Conservation (phyloP, 1,140 invertebrate genomes). For the Ips typographus region DNA sequence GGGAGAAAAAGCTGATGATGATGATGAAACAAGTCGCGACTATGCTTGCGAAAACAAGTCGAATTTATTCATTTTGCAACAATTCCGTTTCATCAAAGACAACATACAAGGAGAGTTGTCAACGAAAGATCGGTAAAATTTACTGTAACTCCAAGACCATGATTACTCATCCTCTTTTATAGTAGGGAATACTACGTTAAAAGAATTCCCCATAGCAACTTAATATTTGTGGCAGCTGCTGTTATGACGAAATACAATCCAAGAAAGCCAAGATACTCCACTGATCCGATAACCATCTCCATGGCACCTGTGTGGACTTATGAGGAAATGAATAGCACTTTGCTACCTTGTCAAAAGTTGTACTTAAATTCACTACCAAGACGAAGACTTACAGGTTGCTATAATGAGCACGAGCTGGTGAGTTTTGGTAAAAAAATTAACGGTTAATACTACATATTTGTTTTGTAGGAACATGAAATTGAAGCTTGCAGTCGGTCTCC, state of each 20-base stretch:
- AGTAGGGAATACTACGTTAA: constrained; percentile 71
- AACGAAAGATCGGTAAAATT: constrained; percentile 22
- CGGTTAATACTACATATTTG: background rate
- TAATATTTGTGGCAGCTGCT: constrained; percentile 76
- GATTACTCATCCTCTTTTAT: constrained; percentile 1
- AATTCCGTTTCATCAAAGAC: constrained; percentile 57
- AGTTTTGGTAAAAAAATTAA: constrained; percentile 12
- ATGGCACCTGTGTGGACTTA: constrained; percentile 44
- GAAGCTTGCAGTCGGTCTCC: constrained; percentile 53
- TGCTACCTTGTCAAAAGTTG: constrained; percentile 72
- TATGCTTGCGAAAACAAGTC: constrained; percentile 66
- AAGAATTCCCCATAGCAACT: constrained; percentile 73
- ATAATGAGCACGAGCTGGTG: constrained; percentile 70
- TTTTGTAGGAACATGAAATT: constrained; percentile 57
- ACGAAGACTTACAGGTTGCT: constrained; percentile 69
- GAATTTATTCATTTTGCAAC: constrained; percentile 67
- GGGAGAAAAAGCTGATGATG: constrained; percentile 53
- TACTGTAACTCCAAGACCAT: background rate
- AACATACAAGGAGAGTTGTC: constrained; percentile 49
- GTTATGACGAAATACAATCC: constrained; percentile 50
- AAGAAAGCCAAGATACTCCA: constrained; percentile 45
- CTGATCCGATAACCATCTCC: constrained; percentile 48
- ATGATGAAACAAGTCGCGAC: constrained; percentile 50
- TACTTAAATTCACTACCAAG: constrained; percentile 67
- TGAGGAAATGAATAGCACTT: constrained; percentile 50